A percentile compares a stretch with the other conserved stretches of the same genome.
Evolutionary conservation across 2,113 vertebrate species (phyloP).

Genomic region (Capreolus pygargus): DNA sequence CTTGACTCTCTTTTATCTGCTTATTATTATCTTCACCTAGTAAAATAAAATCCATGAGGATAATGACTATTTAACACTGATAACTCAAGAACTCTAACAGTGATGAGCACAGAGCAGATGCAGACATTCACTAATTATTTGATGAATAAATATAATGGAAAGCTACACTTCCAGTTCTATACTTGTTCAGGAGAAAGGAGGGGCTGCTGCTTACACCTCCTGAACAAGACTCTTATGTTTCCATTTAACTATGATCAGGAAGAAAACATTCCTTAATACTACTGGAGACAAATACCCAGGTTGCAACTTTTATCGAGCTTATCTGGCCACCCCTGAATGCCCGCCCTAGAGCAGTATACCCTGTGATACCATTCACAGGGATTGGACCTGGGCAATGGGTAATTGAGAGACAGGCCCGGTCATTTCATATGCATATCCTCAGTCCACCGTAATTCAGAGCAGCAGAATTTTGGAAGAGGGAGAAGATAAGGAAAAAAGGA

Average conservation of each 20-base stretch:
- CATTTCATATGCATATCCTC: not conserved
- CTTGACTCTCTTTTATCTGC: not conserved
- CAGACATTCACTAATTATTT: not conserved
- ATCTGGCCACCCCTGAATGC: not conserved
- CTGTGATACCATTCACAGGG: rapidly evolving
- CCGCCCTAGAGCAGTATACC: rapidly evolving
- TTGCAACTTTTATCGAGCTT: not conserved
- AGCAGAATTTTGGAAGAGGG: not conserved
- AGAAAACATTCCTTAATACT: not conserved
- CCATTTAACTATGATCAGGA: not conserved
- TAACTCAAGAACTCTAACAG: not conserved
- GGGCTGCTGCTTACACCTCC: not conserved
- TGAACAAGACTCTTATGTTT: not conserved
- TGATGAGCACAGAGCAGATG: not conserved
- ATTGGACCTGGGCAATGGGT: not conserved
- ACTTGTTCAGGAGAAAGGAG: not conserved
- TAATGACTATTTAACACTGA: not conserved
- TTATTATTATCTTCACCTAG: not conserved
- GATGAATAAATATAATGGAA: not conserved
- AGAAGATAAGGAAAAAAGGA: not conserved
- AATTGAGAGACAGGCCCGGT: not conserved
- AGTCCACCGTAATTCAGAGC: not conserved
- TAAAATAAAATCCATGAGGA: not conserved
- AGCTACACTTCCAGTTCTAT: not conserved
- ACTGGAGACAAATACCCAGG: not conserved